Base-by-base conservation (phyloP, 2,888 invertebrate species). In the Zeuzera pyrina region DNA sequence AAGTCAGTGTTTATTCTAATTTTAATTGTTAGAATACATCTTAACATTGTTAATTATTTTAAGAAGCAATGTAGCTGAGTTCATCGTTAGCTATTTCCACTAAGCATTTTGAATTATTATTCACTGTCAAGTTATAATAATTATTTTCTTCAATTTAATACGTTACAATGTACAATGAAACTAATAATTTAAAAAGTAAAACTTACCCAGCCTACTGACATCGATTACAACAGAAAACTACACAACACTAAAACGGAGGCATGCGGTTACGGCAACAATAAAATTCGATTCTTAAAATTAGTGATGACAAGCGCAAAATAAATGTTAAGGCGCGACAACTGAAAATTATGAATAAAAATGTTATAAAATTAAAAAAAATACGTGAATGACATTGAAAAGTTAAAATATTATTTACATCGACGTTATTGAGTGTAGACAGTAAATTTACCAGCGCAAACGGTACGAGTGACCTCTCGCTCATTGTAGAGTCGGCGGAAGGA, bases 401-500 rank as follows among this genome's bases (percentile, higher is more conserved):
- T 37, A 53, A 56, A 60, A 65, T 43, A 57, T 52, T 76, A 76
- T 64, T 78, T 74, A 77, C 73, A 74, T 73, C 70, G 58, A 76
- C 54, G 60, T 74, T 73, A 74, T 58, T 77, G 65, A 72, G 57
- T 52, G 63, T 57, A 52, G 70, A 68, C 61, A 74, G 67, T 69
- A 74, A 76, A 77, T 72, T 84, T 84, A 84, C 84, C 84, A 84
- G 70, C 56, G 74, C 81, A 67, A 76, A 84, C 28, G 84, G 84
- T 39, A 81, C 79, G 38, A 81, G 68, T 11, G 84, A 84, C 45
- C 84, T 53, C 59, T 84, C 84, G 67, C 84, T 84, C 83, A 84
- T 83, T 7, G 84, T 84, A 4, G 84, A 84, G 55, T 84, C 84
- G 11, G 84, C 84, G 22, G 84, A 84, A 10, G 84, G 84, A 1